phyloP scores from a whole-genome alignment of 2,797 vertebrate genomes.

The Takifugu rubripes region DNA sequence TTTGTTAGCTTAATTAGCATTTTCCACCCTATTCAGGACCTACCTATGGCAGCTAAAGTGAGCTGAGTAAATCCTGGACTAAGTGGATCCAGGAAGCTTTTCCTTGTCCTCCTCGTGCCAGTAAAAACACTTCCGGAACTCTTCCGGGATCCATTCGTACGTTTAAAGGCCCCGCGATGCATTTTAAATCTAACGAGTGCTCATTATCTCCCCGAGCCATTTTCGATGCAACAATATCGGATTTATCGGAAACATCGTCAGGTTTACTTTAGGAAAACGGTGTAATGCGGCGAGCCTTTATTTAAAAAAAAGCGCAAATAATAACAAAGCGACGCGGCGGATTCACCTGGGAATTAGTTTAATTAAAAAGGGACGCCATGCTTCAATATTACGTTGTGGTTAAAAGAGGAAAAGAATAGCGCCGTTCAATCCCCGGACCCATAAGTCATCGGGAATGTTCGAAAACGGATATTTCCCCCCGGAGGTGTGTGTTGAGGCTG shows the following conservation, averaged over 20 bases:
- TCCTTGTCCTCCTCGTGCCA: too few relatives aligned
- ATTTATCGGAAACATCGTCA: slow-evolving; percentile 1
- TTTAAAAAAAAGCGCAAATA: slow-evolving; percentile 33
- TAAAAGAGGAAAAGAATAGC: slow-evolving; percentile 28
- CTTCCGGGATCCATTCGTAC: slow-evolving; percentile 29
- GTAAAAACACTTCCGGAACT: slow-evolving; percentile 27
- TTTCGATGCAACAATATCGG: too few relatives aligned
- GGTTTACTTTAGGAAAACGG: slow-evolving; percentile 6
- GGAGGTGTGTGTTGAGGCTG: slow-evolving; percentile 59
- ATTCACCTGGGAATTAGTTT: slow-evolving; percentile 40
- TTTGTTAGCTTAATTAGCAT: too few relatives aligned
- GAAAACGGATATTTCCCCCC: slow-evolving; percentile 63
- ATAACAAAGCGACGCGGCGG: slow-evolving; percentile 13
- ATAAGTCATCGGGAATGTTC: slow-evolving; percentile 64
- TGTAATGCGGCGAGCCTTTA: slow-evolving; percentile 26
- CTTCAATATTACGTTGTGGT: slow-evolving; percentile 42
- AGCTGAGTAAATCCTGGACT: too few relatives aligned
- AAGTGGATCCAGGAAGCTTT: too few relatives aligned
- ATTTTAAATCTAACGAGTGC: slow-evolving; percentile 32
- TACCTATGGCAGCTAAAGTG: too few relatives aligned
- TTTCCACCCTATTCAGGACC: too few relatives aligned
- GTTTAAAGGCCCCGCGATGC: slow-evolving; percentile 21
- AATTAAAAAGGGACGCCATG: slow-evolving; percentile 58
- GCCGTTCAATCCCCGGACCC: slow-evolving; percentile 61
- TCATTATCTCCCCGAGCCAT: too few relatives aligned